phyloP scores from a whole-genome alignment of 1,140 invertebrate species.

The Atta texana region DNA sequence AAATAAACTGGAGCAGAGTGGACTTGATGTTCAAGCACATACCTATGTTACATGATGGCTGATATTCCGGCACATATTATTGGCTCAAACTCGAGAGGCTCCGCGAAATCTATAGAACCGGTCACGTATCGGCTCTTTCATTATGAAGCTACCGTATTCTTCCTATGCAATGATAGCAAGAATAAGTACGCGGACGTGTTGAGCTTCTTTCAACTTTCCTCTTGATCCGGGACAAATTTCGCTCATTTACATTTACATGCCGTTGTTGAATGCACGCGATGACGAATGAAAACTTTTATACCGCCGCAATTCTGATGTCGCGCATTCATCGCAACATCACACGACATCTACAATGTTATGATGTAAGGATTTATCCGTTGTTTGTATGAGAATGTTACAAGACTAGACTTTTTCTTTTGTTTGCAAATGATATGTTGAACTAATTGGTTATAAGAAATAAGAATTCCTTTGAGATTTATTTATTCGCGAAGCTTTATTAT shows the following conservation, averaged over 20 bases:
- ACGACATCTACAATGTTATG: not conserved
- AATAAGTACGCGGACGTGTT: conserved; percentile 64
- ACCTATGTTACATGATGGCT: conserved; percentile 48
- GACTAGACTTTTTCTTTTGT: not conserved
- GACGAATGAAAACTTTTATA: too few species aligned
- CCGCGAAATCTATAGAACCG: conserved; percentile 70
- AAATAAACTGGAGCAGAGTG: conserved; percentile 26
- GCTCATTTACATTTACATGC: conserved; percentile 15
- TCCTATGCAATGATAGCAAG: conserved; percentile 28
- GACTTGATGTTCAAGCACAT: conserved; percentile 29
- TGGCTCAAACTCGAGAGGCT: conserved; percentile 50
- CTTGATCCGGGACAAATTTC: conserved; percentile 32
- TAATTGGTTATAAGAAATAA: not conserved
- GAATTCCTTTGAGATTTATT: not conserved
- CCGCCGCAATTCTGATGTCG: not conserved
- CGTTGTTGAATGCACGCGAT: not conserved
- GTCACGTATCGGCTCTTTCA: conserved; percentile 77
- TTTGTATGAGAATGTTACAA: not conserved
- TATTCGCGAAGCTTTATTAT: not conserved
- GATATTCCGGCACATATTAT: conserved; percentile 63
- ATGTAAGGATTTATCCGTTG: not conserved
- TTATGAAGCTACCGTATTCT: conserved; percentile 67
- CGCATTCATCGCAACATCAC: not conserved
- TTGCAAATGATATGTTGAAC: not conserved
- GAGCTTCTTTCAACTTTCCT: conserved; percentile 26